Conservation (phyloP, 2,113 vertebrate genomes). For the Gobio gobio region DNA sequence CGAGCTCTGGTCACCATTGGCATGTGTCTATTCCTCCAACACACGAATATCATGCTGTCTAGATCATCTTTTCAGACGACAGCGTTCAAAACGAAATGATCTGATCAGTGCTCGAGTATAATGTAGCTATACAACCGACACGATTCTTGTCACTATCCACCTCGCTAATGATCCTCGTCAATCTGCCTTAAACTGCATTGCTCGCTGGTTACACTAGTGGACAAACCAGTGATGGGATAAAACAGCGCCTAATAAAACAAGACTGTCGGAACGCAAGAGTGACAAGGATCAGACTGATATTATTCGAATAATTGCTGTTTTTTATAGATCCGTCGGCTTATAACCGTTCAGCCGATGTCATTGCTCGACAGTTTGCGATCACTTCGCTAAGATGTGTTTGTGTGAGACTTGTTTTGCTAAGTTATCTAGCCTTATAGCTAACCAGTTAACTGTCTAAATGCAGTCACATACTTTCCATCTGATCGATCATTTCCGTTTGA, state of each 20-base stretch:
- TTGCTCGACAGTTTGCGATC: not conserved
- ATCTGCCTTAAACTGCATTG: not conserved
- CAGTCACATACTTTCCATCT: constrained; percentile 17
- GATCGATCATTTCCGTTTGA: not conserved
- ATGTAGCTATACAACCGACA: not conserved
- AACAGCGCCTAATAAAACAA: not conserved
- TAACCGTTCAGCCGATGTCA: not conserved
- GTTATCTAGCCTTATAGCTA: constrained; percentile 47
- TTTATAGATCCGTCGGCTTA: not conserved
- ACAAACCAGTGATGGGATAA: not conserved
- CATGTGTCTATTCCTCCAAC: constrained; percentile 30
- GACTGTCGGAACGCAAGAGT: not conserved
- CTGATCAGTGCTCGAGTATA: not conserved
- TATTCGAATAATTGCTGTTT: not conserved
- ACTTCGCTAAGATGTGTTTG: not conserved
- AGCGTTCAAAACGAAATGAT: not conserved
- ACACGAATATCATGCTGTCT: not conserved
- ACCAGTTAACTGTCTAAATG: constrained; percentile 34
- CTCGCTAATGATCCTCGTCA: not conserved
- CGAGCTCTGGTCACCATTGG: not conserved
- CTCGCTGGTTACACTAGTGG: constrained; percentile 30
- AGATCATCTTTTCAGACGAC: not conserved
- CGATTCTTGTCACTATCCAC: not conserved
- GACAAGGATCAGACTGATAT: not conserved
- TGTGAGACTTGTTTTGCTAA: constrained; percentile 57